Evolutionary conservation across 1,140 invertebrate genomes (phyloP).

Genomic region (Drosophila ficusphila): DNA sequence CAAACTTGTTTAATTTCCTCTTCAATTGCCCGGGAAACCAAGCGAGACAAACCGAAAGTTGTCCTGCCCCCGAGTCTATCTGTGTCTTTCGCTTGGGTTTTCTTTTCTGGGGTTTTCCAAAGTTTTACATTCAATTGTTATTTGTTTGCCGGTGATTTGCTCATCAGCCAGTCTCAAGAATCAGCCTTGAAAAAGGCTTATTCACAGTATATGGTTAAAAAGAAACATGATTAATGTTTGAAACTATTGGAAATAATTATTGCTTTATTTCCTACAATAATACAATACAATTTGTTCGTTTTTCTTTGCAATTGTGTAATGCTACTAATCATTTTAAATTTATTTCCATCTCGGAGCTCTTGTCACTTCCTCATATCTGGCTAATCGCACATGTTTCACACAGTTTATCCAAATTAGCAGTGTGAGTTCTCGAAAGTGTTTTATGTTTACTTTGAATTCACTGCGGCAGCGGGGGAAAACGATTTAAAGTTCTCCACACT

Average conservation of each 20-base stretch:
- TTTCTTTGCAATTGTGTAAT: not conserved
- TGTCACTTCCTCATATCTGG: constrained; percentile 13
- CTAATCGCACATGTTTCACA: constrained; percentile 62
- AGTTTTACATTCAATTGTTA: constrained; percentile 58
- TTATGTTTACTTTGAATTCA: constrained; percentile 63
- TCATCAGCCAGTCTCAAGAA: constrained; percentile 13
- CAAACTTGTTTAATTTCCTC: constrained; percentile 83
- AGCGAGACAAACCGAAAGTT: constrained; percentile 50
- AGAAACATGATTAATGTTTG: not conserved
- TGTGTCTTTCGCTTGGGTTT: constrained; percentile 3
- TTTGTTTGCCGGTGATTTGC: constrained; percentile 59
- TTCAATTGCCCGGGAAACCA: constrained; percentile 70
- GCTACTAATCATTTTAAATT: constrained; percentile 4
- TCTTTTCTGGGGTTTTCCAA: constrained; percentile 33
- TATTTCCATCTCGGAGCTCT: not conserved
- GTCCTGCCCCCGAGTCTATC: constrained; percentile 15
- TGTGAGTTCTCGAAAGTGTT: constrained; percentile 52
- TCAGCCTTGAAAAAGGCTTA: not conserved
- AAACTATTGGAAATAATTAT: too few relatives aligned
- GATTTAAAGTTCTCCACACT: constrained; percentile 21
- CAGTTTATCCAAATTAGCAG: constrained; percentile 62
- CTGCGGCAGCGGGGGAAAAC: constrained; percentile 4
- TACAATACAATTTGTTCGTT: too few relatives aligned
- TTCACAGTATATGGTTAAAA: not conserved
- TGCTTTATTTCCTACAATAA: too few relatives aligned